Base-by-base conservation (phyloP, 2,113 vertebrate genomes). In the Pachycephala philippinensis region DNA sequence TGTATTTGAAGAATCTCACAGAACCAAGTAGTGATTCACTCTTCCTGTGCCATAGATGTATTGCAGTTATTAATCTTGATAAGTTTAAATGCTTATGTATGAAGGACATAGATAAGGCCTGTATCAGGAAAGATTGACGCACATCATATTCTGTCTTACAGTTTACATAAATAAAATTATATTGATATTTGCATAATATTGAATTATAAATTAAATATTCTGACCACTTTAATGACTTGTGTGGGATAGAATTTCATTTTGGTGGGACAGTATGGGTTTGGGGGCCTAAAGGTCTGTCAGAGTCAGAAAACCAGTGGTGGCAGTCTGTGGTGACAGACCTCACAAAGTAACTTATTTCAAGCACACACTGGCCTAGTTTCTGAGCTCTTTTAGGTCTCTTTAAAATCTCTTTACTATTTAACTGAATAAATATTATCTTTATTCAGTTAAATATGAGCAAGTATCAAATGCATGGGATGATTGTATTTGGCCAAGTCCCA, bases 51-150 rank as follows among this genome's bases (percentile, higher is more conserved):
- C 56, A 68, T 76, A 80, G 66, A 81, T 44, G 20, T 60, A 72
- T 81, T 95, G 49, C 31, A 80, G 70, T 77, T 93, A 83, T 83
- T 97, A 96, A 85, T 87, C 64, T 93, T 95, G 49, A 72, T 19
- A 35, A 80, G 13, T 92, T 95, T 85, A 93, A 96, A 76, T 71
- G 35, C 40, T 92, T 81, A 53, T 65, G 78, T 68, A 17, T 16
- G 18, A 87, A 96, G 74, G 39, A 13, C 74, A 64, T 35, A 81
- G 85, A 53, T 89, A 93, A 85, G 65, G 22, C 15, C 52, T 79
- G 26, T 50, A 35, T 83, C 70, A 74, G 44, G 27, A 94, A 93
- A 92, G 52, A 93, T 10, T 91, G 83, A 76, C 74, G 85, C 10
- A 42, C 45, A 84, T 94, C 33, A 59, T 72, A 87, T 59, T 52